Evolutionary conservation across 1,140 invertebrate species (phyloP), one percentile per base, ranked within the genome.

Genomic region (Drosophila oshimai): DNA sequence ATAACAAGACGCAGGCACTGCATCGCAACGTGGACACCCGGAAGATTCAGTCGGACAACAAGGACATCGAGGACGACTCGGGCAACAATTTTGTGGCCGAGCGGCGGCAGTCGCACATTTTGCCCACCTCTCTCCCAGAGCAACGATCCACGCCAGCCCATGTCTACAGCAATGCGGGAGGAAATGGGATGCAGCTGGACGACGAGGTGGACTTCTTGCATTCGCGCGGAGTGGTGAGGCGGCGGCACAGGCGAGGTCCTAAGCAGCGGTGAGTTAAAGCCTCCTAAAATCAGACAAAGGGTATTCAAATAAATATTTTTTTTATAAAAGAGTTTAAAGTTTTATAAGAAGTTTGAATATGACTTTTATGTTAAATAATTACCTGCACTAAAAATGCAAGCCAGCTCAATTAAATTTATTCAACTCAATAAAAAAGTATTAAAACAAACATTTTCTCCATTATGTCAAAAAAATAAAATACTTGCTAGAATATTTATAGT

Each of bases 1-100:
- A 15, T 22, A 76, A 79, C 46, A 90, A 90, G 55, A 74, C 87
- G 5, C 61, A 76, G 9, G 34, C 57, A 1, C 46, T 55, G 36
- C 75, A 83, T 57, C 88, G 90, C 28, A 88, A 91, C 51, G 86
- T 91, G 10, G 90, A 91, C 58, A 37, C 62, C 5, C 79, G 88
- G 0, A 91, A 91, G 74, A 91, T 91, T 45, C 90, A 91, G 55
- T 91, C 90, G 22, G 86, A 91, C 42, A 91, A 91, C 28, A 91
- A 91, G 72, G 90, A 91, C 49, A 91, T 91, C 24, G 89, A 90
- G 67, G 76, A 77, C 36, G 88, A 91, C 74, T 88, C 81, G 20
- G 90, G 90, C 7, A 90, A 90, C 41, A 90, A 91, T 50, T 91
- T 91, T 61, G 89, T 91, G 24, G 55, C 83, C 2, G 73, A 79